These are phyloP conservation scores for Poeciliopsis paucimaculata DNA, from an alignment of 2,797 vertebrate species.

Conservation along the genomic window DNA sequence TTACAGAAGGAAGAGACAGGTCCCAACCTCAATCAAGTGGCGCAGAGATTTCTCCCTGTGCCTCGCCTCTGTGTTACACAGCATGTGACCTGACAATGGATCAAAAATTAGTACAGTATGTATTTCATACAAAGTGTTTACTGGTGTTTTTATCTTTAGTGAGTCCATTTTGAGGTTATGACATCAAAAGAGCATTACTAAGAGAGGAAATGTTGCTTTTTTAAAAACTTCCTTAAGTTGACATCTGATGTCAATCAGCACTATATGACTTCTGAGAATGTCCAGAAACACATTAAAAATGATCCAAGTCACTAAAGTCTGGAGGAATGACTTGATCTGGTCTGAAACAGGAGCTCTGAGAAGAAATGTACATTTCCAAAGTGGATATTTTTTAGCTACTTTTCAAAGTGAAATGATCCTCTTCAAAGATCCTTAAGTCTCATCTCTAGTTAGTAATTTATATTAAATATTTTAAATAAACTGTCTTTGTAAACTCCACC, in stretches of 20 bases:
- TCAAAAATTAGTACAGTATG: not conserved
- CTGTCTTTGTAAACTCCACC: not conserved
- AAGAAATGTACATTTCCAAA: too few relatives aligned
- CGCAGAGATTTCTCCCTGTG: not conserved
- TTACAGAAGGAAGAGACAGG: not conserved
- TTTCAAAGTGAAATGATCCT: too few relatives aligned
- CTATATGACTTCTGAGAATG: not conserved
- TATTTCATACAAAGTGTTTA: not conserved
- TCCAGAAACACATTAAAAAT: not conserved
- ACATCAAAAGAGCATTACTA: too few relatives aligned
- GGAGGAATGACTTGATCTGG: not conserved
- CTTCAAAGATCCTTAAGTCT: not conserved
- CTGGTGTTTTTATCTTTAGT: not conserved
- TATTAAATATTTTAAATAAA: not conserved
- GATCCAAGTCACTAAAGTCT: not conserved
- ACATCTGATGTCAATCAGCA: not conserved
- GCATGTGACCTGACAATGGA: not conserved
- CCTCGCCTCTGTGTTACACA: not conserved
- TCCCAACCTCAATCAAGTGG: not conserved
- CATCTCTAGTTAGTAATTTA: not conserved
- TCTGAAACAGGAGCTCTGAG: not conserved
- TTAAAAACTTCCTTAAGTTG: not conserved
- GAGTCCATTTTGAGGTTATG: not conserved
- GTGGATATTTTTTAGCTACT: too few relatives aligned
- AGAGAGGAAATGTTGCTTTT: not conserved